Base-by-base conservation (phyloP, 2,888 invertebrate genomes). In the Epinotia ramella region DNA sequence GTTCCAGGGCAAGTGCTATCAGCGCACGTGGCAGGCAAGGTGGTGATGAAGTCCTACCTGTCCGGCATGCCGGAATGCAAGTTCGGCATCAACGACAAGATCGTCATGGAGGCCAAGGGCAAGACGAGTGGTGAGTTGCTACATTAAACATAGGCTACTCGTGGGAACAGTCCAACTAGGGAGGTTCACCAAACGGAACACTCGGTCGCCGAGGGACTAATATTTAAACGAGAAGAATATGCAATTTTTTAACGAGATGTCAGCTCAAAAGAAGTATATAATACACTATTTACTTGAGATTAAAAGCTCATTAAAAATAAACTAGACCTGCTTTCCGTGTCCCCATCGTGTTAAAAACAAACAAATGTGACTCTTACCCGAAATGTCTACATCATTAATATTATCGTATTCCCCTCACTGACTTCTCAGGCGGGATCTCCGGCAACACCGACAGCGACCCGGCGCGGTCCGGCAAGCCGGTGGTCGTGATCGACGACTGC, bases 61-160 rank as follows among this genome's bases (percentile, higher is more conserved):
- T 99, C 99, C 33, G 99, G 99, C 49, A 99, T 99, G 99, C 99
- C 99, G 0, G 99, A 99, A 91, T 99, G 99, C 95, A 99, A 99
- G 95, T 99, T 98, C 90, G 99, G 99, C 18, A 99, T 99, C 86
- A 99, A 99, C 87, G 99, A 99, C 91, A 99, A 99, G 93, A 98
- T 99, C 77, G 98, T 99, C 7, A 99, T 99, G 98, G 99, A 99
- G 86, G 97, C 98, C 0, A 98, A 98, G 88, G 97, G 97, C 3
- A 97, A 97, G 83, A 96, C 96, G 18, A 95, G 95, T 66, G 94
- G 96, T 88, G 73, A 86, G 88, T 80, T 59, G 75, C 75, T 70
- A 40, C 33, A 56, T 24, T 49, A 53, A 18, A 33, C n/a, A 13
- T 13, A 28, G 16, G 1, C 2, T 2, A 5, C 24, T 28, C 3